Conservation (phyloP, 2,113 vertebrate genomes). For the Seriola rivoliana region DNA sequence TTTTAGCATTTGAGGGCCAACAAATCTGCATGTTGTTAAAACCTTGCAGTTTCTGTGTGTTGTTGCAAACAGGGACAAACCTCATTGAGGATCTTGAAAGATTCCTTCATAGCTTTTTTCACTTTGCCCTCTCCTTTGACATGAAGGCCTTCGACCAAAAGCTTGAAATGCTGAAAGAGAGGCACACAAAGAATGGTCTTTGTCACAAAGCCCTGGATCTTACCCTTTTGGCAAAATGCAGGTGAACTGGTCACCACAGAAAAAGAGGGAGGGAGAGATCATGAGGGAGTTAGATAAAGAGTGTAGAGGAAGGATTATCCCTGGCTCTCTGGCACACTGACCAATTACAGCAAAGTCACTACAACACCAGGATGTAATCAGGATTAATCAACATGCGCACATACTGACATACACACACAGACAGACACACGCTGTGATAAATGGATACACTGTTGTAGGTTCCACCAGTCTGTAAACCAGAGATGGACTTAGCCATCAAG, state of each 20-base stretch:
- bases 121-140: constrained; percentile 95
- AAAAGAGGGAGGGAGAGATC: constrained; percentile 2
- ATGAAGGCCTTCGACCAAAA: constrained; percentile 90
- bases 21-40: background rate
- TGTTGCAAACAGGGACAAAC: constrained; percentile 72
- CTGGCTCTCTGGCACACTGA: constrained; percentile 42
- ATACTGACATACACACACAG: background rate
- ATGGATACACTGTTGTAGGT: background rate
- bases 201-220: background rate
- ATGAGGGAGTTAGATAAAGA: constrained; percentile 14
- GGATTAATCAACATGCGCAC: constrained; percentile 55
- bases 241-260: background rate
- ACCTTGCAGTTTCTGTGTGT: background rate
- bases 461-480: background rate
- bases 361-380: constrained; percentile 59
- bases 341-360: constrained; percentile 51
- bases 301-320: constrained; percentile 47
- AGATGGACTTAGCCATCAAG: background rate
- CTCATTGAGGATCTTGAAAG: constrained; percentile 94
- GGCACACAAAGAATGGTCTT: background rate
- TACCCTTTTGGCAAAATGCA: background rate
- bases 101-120: constrained; percentile 91
- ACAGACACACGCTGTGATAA: background rate
- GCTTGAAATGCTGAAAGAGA: constrained; percentile 92
- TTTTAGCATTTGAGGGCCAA: background rate